These are phyloP conservation scores for Drosophila mulleri DNA, from an alignment of 2,888 invertebrate species.

Conservation along the genomic window DNA sequence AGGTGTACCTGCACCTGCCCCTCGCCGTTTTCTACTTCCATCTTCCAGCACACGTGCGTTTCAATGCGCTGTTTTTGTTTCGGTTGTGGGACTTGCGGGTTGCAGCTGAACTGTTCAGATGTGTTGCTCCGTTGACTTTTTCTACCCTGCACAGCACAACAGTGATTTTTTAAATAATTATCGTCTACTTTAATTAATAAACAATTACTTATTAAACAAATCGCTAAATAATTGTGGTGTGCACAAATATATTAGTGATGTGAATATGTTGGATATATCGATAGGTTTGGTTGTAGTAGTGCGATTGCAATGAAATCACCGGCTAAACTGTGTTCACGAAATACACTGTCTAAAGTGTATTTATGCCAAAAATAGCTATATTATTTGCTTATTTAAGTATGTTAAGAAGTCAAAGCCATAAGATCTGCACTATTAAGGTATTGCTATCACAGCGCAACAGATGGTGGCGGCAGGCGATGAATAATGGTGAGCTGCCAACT, in stretches of 20 bases:
- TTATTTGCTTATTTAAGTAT: neutral
- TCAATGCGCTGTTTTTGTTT: slow-evolving; percentile 23
- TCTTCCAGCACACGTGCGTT: slow-evolving; percentile 71
- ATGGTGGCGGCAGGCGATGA: slow-evolving; percentile 3
- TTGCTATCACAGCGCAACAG: too few relatives aligned
- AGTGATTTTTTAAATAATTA: neutral
- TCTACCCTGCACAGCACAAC: neutral
- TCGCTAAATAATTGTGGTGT: slow-evolving; percentile 33
- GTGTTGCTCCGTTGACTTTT: slow-evolving; percentile 1
- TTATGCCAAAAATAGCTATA: too few relatives aligned
- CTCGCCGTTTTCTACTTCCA: slow-evolving; percentile 85
- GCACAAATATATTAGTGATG: slow-evolving; percentile 39
- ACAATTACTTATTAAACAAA: slow-evolving; percentile 19
- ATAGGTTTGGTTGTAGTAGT: neutral
- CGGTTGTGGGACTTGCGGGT: neutral
- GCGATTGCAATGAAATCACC: neutral
- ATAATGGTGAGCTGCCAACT: slow-evolving; percentile 36
- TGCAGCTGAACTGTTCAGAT: neutral
- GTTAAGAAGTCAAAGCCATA: neutral
- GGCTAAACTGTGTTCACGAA: neutral
- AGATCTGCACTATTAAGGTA: neutral
- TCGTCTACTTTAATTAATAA: slow-evolving; percentile 6
- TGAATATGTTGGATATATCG: neutral
- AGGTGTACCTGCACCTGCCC: slow-evolving; percentile 92
- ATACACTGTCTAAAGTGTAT: neutral